Conservation (phyloP, 2,888 invertebrate genomes). For the Xanthorhoe designata region DNA sequence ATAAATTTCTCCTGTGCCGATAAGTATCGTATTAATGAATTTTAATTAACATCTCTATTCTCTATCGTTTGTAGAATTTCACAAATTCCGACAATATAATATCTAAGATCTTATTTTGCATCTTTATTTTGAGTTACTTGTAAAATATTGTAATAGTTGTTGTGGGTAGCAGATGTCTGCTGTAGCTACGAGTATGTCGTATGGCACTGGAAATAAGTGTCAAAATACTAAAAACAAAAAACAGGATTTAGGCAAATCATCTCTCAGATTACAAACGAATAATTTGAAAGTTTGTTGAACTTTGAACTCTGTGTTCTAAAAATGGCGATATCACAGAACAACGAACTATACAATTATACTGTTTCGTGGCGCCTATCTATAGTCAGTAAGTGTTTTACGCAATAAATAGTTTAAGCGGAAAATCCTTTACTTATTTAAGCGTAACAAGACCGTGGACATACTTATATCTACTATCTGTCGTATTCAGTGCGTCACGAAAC, state of each 20-base stretch:
- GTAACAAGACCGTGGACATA: neutral
- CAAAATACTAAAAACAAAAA: conserved; percentile 22
- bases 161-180: neutral
- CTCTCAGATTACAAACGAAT: conserved; percentile 22
- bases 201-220: neutral
- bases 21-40: conserved; percentile 21
- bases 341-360: conserved; percentile 33
- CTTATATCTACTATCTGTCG: too few relatives aligned
- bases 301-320: conserved; percentile 38
- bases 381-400: neutral
- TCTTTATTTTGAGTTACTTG: conserved; percentile 6
- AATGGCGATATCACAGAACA: conserved; percentile 35
- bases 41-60: conserved; percentile 16
- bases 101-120: conserved; percentile 1
- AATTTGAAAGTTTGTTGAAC: conserved; percentile 41
- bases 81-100: conserved; percentile 6
- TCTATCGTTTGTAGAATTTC: conserved; percentile 4
- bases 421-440: neutral
- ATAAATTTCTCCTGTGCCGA: conserved; percentile 11
- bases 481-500: too few relatives aligned
- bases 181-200: too few relatives aligned
- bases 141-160: neutral
- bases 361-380: conserved; percentile 28
- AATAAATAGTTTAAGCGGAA: conserved; percentile 2
- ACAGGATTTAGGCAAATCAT: conserved; percentile 12